These are phyloP conservation scores for Noturus placidus DNA, from an alignment of 2,113 vertebrate species.

Conservation along the genomic window DNA sequence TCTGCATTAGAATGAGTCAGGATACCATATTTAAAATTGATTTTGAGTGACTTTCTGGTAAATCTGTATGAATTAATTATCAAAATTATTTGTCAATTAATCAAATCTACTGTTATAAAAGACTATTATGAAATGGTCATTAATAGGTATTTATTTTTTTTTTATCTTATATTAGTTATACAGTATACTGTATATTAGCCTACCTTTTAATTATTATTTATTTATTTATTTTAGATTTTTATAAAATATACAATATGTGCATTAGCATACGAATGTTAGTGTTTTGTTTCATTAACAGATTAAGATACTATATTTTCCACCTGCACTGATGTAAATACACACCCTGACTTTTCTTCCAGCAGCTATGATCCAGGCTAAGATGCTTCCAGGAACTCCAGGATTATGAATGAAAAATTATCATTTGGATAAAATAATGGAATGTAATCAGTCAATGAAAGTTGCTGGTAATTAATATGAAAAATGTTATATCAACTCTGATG, in stretches of 20 bases:
- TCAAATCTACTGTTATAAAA: neutral
- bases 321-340: conserved; percentile 51
- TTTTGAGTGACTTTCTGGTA: neutral
- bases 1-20: neutral
- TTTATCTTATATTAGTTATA: neutral
- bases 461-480: neutral
- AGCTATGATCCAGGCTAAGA: conserved; percentile 52
- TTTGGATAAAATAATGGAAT: conserved; percentile 40
- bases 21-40: neutral
- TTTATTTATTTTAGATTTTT: neutral
- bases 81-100: neutral
- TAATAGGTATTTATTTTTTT: neutral
- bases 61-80: neutral
- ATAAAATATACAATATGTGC: neutral
- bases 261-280: neutral
- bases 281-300: neutral
- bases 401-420: conserved; percentile 53
- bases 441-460: neutral
- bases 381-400: conserved; percentile 40
- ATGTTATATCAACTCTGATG: neutral
- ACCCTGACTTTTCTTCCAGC: conserved; percentile 39
- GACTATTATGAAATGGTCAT: neutral
- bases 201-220: neutral
- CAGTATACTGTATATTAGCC: neutral
- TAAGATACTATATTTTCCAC: conserved; percentile 51